Evolutionary conservation across 2,113 vertebrate species (phyloP).

Genomic region (Tiliqua scincoides): DNA sequence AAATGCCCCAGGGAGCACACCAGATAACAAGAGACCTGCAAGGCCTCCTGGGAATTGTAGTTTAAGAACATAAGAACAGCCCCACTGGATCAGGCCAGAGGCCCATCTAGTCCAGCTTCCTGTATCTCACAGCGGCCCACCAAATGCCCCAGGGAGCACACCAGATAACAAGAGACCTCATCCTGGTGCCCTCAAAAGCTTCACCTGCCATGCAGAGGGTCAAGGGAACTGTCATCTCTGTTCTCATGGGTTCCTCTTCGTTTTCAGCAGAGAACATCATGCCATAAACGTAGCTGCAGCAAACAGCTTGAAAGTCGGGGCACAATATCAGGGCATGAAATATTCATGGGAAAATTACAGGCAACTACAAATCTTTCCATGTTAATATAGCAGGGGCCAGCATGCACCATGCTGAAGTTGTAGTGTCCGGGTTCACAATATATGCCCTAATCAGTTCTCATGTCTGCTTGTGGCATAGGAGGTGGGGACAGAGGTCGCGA

Average conservation of each 20-base stretch:
- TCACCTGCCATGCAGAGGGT: not conserved
- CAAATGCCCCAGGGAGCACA: too few relatives aligned
- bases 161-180: too few relatives aligned
- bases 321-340: slow-evolving; percentile 56
- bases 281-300: not conserved
- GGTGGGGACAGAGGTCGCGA: too few relatives aligned
- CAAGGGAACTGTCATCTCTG: not conserved
- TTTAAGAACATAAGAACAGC: too few relatives aligned
- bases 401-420: slow-evolving; percentile 2
- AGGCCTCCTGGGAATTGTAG: too few relatives aligned
- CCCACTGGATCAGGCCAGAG: too few relatives aligned
- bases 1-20: too few relatives aligned
- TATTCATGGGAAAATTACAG: slow-evolving; percentile 58
- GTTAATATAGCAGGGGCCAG: slow-evolving; percentile 12
- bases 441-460: not conserved
- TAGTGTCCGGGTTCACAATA: not conserved
- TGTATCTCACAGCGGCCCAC: too few relatives aligned
- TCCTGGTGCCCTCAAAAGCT: not conserved
- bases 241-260: not conserved
- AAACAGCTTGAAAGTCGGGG: slow-evolving; percentile 53
- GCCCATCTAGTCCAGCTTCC: too few relatives aligned
- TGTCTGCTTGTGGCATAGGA: not conserved
- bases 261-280: not conserved
- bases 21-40: too few relatives aligned
- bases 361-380: slow-evolving; percentile 38